Percentiles rank a stretch among this genome's conserved stretches.
These are phyloP conservation scores for Agriopis aurantiaria DNA, from an alignment of 2,888 invertebrate species.

Conservation along the genomic window DNA sequence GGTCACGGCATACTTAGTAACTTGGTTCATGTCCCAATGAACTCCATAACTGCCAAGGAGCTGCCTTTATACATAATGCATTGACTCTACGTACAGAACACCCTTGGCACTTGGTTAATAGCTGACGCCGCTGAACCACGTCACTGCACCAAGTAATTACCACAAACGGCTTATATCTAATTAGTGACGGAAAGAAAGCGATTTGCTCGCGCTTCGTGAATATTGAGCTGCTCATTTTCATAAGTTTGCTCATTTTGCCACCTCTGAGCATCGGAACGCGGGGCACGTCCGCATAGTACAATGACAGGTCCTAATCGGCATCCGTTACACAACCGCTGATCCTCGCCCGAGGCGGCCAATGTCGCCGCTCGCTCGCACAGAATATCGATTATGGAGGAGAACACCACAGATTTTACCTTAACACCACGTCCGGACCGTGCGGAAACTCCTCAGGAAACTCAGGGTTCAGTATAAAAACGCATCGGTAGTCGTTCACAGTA, in stretches of 20 bases:
- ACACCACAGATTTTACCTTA: constrained; percentile 55
- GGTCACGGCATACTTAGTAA: constrained; percentile 57
- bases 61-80: constrained; percentile 66
- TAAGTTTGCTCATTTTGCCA: constrained; percentile 64
- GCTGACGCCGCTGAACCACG: constrained; percentile 39
- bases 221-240: constrained; percentile 72
- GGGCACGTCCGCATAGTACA: constrained; percentile 74
- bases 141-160: constrained; percentile 37
- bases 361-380: constrained; percentile 72
- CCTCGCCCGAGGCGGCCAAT: constrained; percentile 79
- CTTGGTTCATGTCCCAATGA: constrained; percentile 57
- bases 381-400: constrained; percentile 76
- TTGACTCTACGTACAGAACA: constrained; percentile 40
- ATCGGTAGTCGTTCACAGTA: constrained; percentile 59
- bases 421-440: constrained; percentile 75
- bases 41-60: constrained; percentile 57
- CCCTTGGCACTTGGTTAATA: constrained; percentile 36
- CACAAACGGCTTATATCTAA: constrained; percentile 36
- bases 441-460: constrained; percentile 68
- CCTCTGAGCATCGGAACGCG: constrained; percentile 52
- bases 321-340: constrained; percentile 76
- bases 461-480: constrained; percentile 72
- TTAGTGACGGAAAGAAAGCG: constrained; percentile 44
- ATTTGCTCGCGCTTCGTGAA: constrained; percentile 76
- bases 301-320: constrained; percentile 80